Evolutionary conservation across 2,888 invertebrate species (phyloP).

Genomic region (Scrobipalpa costella): DNA sequence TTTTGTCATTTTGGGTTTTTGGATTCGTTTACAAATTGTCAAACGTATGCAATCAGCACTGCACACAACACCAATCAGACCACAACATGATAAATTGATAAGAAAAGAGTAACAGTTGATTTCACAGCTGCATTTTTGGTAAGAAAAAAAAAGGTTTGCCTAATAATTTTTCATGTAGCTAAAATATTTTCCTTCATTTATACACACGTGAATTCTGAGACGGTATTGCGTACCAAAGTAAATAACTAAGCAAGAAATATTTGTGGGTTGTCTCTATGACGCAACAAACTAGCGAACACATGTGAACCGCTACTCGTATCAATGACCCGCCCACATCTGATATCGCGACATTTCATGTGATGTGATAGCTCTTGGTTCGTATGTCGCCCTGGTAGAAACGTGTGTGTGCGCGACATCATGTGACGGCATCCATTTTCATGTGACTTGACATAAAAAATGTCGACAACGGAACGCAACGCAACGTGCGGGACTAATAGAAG

Average conservation of each 20-base stretch:
- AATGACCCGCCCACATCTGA: slow-evolving; percentile 19
- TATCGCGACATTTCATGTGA: slow-evolving; percentile 34
- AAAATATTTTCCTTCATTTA: background rate
- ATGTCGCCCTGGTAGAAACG: slow-evolving; percentile 59
- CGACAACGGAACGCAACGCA: background rate
- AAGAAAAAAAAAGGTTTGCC: no score
- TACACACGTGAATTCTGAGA: background rate
- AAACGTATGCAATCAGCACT: no score
- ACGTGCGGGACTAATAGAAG: no score
- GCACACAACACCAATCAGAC: no score
- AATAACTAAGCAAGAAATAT: slow-evolving; percentile 15
- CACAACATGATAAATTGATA: no score
- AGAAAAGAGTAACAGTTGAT: no score
- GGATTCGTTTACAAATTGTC: no score
- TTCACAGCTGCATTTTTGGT: no score
- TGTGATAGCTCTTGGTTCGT: slow-evolving; percentile 36
- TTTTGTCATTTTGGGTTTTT: no score
- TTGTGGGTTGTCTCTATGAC: slow-evolving; percentile 10
- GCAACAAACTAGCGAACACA: slow-evolving; percentile 11
- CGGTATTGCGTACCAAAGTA: background rate
- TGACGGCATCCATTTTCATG: slow-evolving; percentile 58
- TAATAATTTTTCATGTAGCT: no score
- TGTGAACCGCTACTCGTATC: slow-evolving; percentile 3
- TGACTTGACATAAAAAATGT: slow-evolving; percentile 36
- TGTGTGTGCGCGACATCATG: slow-evolving; percentile 59